phyloP scores from a whole-genome alignment of 2,113 vertebrate genomes.

The Acrocephalus arundinaceus region DNA sequence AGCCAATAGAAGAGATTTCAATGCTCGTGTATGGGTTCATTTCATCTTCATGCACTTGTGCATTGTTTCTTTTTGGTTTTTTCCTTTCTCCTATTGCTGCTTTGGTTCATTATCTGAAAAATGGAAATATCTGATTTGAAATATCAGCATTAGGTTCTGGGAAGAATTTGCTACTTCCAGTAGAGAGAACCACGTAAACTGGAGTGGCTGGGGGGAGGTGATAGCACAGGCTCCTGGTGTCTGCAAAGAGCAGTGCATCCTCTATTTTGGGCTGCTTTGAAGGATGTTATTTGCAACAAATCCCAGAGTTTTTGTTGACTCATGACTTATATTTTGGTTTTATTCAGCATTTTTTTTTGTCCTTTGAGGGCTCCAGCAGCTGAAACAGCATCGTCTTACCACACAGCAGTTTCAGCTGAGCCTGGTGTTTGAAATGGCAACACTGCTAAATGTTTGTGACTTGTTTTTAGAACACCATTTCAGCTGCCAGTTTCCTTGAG shows the following conservation, averaged over 20 bases:
- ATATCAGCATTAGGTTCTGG: background rate
- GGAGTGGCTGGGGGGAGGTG: background rate
- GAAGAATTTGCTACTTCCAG: background rate
- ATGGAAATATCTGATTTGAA: background rate
- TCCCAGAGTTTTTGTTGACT: constrained; percentile 35
- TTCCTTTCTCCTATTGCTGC: background rate
- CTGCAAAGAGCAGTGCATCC: background rate
- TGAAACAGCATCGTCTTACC: constrained; percentile 53
- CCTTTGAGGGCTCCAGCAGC: constrained; percentile 47
- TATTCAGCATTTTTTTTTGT: constrained; percentile 63
- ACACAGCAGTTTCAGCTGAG: constrained; percentile 28
- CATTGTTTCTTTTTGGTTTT: background rate
- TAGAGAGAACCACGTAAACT: background rate
- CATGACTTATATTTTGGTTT: constrained; percentile 49
- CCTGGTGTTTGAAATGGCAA: constrained; percentile 46
- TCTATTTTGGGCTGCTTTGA: constrained; percentile 2
- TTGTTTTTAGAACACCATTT: constrained; percentile 51
- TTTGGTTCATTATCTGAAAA: background rate
- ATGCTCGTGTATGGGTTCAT: accelerated
- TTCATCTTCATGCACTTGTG: accelerated
- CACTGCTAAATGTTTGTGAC: constrained; percentile 27
- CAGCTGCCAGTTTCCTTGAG: constrained; percentile 48
- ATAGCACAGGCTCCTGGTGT: background rate
- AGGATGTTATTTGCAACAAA: constrained; percentile 8
- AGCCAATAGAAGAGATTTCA: background rate